These are phyloP conservation scores for Neolamprologus fasciatus DNA, from an alignment of 2,113 vertebrate genomes.

Conservation along the genomic window DNA sequence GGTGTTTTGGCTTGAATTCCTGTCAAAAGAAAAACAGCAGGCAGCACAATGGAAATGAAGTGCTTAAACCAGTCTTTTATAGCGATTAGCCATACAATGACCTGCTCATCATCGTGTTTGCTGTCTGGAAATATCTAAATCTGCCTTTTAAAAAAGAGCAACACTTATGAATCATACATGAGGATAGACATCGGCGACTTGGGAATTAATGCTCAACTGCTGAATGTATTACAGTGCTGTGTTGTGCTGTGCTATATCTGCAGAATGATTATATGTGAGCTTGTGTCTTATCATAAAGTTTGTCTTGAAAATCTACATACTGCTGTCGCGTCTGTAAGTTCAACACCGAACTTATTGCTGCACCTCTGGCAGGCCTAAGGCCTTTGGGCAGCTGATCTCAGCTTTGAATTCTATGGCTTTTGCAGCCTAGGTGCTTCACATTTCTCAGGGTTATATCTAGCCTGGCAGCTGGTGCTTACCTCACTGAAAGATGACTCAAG, in stretches of 20 bases:
- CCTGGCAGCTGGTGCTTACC: not conserved
- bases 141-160: slow-evolving; percentile 2
- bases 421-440: not conserved
- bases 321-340: not conserved
- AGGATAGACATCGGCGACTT: not conserved
- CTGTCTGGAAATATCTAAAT: slow-evolving; percentile 11
- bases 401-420: not conserved
- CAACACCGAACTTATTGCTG: not conserved
- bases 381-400: not conserved
- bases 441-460: not conserved
- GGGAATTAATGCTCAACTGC: slow-evolving; percentile 16
- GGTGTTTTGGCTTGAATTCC: not conserved
- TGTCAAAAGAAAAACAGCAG: not conserved
- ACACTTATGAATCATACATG: slow-evolving; percentile 42
- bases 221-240: not conserved
- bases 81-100: slow-evolving; percentile 49
- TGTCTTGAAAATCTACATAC: not conserved
- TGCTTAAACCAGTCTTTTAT: not conserved
- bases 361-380: not conserved
- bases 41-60: not conserved
- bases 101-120: slow-evolving; percentile 37
- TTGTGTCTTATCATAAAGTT: not conserved
- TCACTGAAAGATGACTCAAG: slow-evolving; percentile 2
- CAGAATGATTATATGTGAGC: not conserved
- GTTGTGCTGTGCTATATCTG: not conserved